Evolutionary conservation across 2,888 invertebrate species (phyloP).

Genomic region (Cerastoderma edule): DNA sequence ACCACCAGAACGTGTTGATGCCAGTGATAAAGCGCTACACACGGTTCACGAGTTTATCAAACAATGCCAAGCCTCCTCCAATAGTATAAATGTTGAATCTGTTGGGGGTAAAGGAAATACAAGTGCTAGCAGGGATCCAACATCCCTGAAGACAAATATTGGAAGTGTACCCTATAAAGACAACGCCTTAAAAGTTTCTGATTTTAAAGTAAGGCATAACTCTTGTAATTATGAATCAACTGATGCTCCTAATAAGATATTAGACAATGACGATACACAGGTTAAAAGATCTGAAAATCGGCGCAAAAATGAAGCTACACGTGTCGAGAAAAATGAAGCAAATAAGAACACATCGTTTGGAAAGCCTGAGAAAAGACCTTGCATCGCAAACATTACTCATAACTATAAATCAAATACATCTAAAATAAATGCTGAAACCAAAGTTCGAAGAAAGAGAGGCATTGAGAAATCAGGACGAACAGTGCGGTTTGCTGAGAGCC

Average conservation of each 20-base stretch:
- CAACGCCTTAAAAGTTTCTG: background rate
- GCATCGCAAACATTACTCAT: too few species aligned
- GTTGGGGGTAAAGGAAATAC: background rate
- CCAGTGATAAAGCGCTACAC: background rate
- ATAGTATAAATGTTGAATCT: background rate
- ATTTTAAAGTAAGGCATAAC: background rate
- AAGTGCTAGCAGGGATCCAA: background rate
- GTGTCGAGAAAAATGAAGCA: too few species aligned
- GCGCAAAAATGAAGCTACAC: too few species aligned
- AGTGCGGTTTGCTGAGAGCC: background rate
- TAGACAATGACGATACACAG: too few species aligned
- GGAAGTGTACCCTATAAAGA: background rate
- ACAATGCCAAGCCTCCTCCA: background rate
- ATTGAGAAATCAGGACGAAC: background rate
- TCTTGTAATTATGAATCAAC: background rate
- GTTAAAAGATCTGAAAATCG: too few species aligned
- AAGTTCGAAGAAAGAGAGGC: background rate
- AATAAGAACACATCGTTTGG: too few species aligned
- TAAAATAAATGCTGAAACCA: background rate
- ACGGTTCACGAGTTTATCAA: slow-evolving; percentile 2
- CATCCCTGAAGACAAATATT: too few species aligned
- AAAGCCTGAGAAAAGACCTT: too few species aligned
- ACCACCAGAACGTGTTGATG: background rate
- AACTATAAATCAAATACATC: background rate
- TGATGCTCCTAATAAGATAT: background rate